Evolutionary conservation across 2,113 vertebrate genomes (phyloP).

Genomic region (Micronisus gabar): DNA sequence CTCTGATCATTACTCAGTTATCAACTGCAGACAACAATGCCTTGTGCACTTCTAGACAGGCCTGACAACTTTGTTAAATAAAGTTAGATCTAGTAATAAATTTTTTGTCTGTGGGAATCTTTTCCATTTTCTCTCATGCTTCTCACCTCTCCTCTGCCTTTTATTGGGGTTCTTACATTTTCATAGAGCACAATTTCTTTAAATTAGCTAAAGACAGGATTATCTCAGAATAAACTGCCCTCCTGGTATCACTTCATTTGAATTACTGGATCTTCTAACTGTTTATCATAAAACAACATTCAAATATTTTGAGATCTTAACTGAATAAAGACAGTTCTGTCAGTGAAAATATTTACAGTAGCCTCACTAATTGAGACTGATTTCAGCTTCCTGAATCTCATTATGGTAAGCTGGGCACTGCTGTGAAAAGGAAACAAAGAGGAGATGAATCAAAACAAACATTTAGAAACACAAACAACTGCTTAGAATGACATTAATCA

Average conservation of each 20-base stretch:
- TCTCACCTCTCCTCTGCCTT: neutral
- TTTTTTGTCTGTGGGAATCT: neutral
- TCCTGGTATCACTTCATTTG: neutral
- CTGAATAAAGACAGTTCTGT: constrained; percentile 34
- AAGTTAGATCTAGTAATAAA: neutral
- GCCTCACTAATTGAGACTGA: constrained; percentile 27
- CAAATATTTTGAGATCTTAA: constrained; percentile 50
- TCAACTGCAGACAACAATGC: neutral
- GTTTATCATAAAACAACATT: neutral
- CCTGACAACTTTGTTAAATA: neutral
- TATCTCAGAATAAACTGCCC: constrained; percentile 21
- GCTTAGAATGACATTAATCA: neutral
- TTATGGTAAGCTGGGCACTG: neutral
- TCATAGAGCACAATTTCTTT: neutral
- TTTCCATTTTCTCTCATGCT: neutral
- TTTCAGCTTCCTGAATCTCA: constrained; percentile 36
- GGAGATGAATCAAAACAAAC: constrained; percentile 51
- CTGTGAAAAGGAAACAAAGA: constrained; percentile 32
- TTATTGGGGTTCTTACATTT: neutral
- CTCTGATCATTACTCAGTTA: neutral
- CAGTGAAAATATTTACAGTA: constrained; percentile 59
- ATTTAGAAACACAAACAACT: constrained; percentile 28
- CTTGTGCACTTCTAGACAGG: neutral
- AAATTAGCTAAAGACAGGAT: neutral
- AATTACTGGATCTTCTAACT: constrained; percentile 6